These are phyloP conservation scores for Rhinichthys klamathensis DNA, from an alignment of 2,113 vertebrate genomes.

Conservation along the genomic window DNA sequence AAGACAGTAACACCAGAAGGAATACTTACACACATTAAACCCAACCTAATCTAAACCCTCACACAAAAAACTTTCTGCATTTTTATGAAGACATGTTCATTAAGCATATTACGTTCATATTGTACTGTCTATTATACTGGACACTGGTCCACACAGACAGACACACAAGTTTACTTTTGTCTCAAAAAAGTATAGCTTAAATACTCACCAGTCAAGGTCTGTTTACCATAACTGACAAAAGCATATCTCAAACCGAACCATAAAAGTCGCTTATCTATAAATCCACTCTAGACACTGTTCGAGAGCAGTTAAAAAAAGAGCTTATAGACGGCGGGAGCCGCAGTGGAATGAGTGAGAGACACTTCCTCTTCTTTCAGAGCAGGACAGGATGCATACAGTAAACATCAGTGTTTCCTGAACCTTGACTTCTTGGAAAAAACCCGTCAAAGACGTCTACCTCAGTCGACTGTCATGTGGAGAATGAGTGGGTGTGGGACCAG, in stretches of 20 bases:
- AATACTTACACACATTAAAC: background rate
- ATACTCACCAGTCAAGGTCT: constrained; percentile 60
- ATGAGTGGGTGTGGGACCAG: background rate
- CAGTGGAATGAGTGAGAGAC: constrained; percentile 47
- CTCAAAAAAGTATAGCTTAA: background rate
- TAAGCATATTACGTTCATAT: background rate
- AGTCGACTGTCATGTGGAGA: background rate
- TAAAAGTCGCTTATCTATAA: background rate
- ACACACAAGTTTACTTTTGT: background rate
- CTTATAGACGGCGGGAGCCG: constrained; percentile 14
- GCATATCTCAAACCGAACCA: constrained; percentile 40
- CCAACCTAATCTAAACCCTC: background rate
- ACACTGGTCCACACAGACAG: background rate
- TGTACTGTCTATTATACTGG: background rate
- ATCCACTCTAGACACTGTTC: constrained; percentile 36
- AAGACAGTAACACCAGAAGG: background rate
- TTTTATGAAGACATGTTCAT: background rate
- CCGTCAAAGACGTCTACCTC: constrained; percentile 15
- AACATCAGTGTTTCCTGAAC: constrained; percentile 68
- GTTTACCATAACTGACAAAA: constrained; percentile 57
- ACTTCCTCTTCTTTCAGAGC: constrained; percentile 59
- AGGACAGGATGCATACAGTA: constrained; percentile 24
- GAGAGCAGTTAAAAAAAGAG: constrained; percentile 29
- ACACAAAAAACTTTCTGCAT: background rate
- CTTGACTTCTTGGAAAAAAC: constrained; percentile 51